Base-by-base conservation (phyloP, 1,140 invertebrate species). In the Aphelenchoides avenae region DNA sequence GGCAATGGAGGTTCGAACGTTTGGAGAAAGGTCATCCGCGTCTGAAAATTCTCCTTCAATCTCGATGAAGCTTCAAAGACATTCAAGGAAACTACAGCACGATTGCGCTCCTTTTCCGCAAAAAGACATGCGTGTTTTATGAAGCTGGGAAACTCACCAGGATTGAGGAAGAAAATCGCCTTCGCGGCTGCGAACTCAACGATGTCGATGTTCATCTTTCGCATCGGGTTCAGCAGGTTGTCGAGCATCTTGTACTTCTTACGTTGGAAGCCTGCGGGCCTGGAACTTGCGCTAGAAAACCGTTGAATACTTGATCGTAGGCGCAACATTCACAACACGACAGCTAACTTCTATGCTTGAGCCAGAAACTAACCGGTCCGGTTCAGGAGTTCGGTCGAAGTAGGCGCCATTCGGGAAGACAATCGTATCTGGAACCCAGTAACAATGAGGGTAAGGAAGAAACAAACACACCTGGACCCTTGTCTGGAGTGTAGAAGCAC, bases 241-340 rank as follows among this genome's bases (percentile, higher is more conserved):
- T 75, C 74, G 1, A 75, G 56, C 71, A 75, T 73, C 55, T 77
- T 75, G 46, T 64, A 68, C 50, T 75, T 75, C 50, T 77, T 75
- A 31, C 71, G 59, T 41, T 77, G 73, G 47, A 77, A 77, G 27
- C 74, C 74, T 7, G 71, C 39, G 22, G 73, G 66, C 30, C 72
- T 75, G 34, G 24, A 75, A 64, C 27, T 15, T 13, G 7, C 11
- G 26, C 11, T 13, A 18, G 0, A 4, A 64, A 47, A 27, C 24
- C 22, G 7, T 5, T 4, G 18, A 22, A 0, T 56, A 42, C 13
- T 39, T 55, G n/a, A n/a, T n/a, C n/a, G n/a, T n/a, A n/a, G n/a
- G n/a, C n/a, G n/a, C n/a, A n/a, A n/a, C n/a, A n/a, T n/a, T n/a
- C n/a, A n/a, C n/a, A n/a, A n/a, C n/a, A n/a, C 4, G 18, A 52